Conservation (phyloP, 2,797 vertebrate genomes). For the Saxicola maurus region DNA sequence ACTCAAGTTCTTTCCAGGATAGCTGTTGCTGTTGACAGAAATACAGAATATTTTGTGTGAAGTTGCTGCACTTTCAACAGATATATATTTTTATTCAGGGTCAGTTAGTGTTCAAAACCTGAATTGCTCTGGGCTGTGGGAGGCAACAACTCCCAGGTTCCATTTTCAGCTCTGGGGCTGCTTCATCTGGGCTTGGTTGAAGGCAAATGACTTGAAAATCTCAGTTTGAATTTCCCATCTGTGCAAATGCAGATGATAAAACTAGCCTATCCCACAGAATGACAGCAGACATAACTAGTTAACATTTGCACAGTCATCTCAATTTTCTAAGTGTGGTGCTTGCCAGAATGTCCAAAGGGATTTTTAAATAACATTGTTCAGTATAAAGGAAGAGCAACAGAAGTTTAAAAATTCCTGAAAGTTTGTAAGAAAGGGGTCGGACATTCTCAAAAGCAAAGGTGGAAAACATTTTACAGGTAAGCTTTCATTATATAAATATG, state of each 20-base stretch:
- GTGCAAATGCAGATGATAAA: slow-evolving; percentile 11
- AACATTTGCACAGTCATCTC: not conserved
- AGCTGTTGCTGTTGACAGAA: not conserved
- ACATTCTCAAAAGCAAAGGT: not conserved
- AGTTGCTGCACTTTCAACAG: not conserved
- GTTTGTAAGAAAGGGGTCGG: not conserved
- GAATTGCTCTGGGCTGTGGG: not conserved
- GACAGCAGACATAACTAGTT: not conserved
- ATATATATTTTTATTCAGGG: not conserved
- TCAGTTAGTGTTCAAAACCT: not conserved
- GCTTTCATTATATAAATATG: not conserved
- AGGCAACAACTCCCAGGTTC: not conserved
- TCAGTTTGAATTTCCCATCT: not conserved
- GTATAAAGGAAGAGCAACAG: not conserved
- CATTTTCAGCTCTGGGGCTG: not conserved
- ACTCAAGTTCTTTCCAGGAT: not conserved
- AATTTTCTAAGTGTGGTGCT: not conserved
- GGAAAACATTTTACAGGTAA: not conserved
- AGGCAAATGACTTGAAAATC: not conserved
- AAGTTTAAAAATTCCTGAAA: not conserved
- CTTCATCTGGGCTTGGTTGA: not conserved
- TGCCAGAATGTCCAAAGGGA: not conserved
- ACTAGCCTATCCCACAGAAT: not conserved
- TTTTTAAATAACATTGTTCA: not conserved
- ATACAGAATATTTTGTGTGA: not conserved